Conservation (phyloP, 2,113 vertebrate genomes). For the Macquaria ambigua region DNA sequence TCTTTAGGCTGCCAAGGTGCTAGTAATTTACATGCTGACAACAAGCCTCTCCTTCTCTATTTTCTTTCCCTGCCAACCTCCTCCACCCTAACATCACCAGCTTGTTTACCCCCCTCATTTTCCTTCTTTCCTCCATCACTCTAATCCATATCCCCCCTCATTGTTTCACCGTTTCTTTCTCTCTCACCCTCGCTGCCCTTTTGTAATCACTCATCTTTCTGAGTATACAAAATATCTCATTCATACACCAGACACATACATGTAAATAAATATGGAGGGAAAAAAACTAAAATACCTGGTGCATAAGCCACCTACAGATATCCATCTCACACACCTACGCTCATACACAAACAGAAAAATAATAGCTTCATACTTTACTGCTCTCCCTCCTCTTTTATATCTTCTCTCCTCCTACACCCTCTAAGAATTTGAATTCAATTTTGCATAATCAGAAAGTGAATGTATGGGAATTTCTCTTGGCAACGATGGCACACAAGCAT, state of each 20-base stretch:
- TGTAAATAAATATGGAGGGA: conserved; percentile 31
- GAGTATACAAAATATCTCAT: conserved; percentile 46
- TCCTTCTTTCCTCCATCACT: conserved; percentile 21
- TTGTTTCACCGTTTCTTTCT: conserved; percentile 29
- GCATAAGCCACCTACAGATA: conserved; percentile 64
- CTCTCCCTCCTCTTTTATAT: conserved; percentile 53
- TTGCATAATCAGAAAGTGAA: conserved; percentile 68
- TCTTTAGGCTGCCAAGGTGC: conserved; percentile 65
- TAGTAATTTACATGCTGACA: conserved; percentile 70
- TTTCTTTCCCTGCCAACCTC: conserved; percentile 43
- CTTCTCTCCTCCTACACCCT: conserved; percentile 64
- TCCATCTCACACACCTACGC: conserved; percentile 68
- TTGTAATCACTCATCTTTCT: conserved; percentile 50
- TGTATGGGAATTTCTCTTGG: conserved; percentile 62
- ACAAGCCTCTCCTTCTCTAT: conserved; percentile 49
- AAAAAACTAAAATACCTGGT: conserved; percentile 43
- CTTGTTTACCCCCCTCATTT: conserved; percentile 2
- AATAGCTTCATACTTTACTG: conserved; percentile 63
- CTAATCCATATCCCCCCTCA: conserved; percentile 17
- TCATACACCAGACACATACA: conserved; percentile 49
- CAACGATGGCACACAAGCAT: conserved; percentile 45
- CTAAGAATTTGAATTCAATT: conserved; percentile 70
- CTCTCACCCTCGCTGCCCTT: conserved; percentile 17
- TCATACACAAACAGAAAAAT: conserved; percentile 61
- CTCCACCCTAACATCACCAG: conserved; percentile 26